Evolutionary conservation across 2,888 invertebrate genomes (phyloP).

Genomic region (Brachyptera putata): DNA sequence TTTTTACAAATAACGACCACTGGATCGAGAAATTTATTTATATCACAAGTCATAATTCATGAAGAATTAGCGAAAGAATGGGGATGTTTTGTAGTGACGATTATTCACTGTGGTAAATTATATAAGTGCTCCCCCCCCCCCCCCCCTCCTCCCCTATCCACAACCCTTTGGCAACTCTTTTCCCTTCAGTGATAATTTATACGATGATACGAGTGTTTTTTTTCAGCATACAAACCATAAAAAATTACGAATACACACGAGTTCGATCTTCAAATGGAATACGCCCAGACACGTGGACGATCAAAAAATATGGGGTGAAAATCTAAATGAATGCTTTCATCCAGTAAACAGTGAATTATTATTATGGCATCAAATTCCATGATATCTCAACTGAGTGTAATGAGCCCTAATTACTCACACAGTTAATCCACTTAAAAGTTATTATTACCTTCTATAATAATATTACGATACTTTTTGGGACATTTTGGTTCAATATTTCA

Average conservation of each 20-base stretch:
- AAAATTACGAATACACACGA: constrained; percentile 3
- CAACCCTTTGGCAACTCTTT: background rate
- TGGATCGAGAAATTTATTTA: constrained; percentile 18
- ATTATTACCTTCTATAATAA: no score
- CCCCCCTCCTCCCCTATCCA: background rate
- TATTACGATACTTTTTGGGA: no score
- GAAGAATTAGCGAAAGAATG: background rate
- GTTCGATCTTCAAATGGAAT: constrained; percentile 1
- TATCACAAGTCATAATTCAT: constrained; percentile 4
- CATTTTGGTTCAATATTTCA: no score
- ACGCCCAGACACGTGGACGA: background rate
- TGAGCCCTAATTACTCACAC: no score
- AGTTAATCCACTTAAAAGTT: no score
- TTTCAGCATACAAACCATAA: no score
- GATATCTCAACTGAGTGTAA: no score
- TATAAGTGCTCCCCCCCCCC: no score
- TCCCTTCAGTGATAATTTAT: background rate
- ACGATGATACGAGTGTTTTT: background rate
- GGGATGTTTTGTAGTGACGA: constrained; percentile 1
- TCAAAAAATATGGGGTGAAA: background rate
- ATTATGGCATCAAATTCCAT: no score
- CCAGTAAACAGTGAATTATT: no score
- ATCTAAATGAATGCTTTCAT: background rate
- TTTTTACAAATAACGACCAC: no score
- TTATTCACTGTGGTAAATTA: constrained; percentile 4